A percentile compares a stretch with the other conserved stretches of the same genome.
phyloP scores from a whole-genome alignment of 2,888 invertebrate genomes.

The Chymomyza procnemis region DNA sequence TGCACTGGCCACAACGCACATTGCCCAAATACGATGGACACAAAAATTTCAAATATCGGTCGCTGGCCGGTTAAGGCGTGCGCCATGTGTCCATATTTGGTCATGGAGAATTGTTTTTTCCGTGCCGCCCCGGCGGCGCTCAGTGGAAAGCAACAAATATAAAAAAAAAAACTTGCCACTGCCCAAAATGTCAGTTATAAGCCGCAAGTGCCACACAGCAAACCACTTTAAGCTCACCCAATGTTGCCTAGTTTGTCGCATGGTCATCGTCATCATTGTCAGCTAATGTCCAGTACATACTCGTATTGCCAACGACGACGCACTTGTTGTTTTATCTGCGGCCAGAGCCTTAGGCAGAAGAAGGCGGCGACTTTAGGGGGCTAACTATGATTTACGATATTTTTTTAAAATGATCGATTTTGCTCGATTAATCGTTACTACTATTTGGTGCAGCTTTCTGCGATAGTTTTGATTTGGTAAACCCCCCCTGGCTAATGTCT shows the following conservation, averaged over 20 bases:
- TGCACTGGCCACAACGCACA: not conserved
- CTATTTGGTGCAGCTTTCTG: no score
- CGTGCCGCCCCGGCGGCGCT: not conserved
- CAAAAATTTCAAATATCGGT: conserved; percentile 63
- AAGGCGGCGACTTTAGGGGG: no score
- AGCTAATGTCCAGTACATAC: conserved; percentile 13
- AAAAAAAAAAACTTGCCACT: conserved; percentile 5
- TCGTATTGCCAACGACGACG: conserved; percentile 42
- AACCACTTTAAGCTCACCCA: not conserved
- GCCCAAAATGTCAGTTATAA: conserved; percentile 20
- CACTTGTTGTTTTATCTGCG: conserved; percentile 49
- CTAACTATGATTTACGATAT: no score
- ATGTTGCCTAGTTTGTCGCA: conserved; percentile 34
- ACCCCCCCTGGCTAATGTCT: no score
- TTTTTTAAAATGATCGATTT: no score
- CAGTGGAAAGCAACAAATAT: conserved; percentile 9
- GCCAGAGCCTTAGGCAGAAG: not conserved
- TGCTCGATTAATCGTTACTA: no score
- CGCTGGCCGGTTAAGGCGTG: conserved; percentile 51
- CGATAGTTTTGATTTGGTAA: no score
- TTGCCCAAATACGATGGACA: conserved; percentile 37
- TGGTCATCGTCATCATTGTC: conserved; percentile 27
- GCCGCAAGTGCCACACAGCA: not conserved
- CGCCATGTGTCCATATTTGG: conserved; percentile 11
- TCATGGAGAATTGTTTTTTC: not conserved